Percentiles rank a stretch among this genome's conserved stretches.
Conservation (phyloP, 1,140 invertebrate species). For the Drosophila takahashii region DNA sequence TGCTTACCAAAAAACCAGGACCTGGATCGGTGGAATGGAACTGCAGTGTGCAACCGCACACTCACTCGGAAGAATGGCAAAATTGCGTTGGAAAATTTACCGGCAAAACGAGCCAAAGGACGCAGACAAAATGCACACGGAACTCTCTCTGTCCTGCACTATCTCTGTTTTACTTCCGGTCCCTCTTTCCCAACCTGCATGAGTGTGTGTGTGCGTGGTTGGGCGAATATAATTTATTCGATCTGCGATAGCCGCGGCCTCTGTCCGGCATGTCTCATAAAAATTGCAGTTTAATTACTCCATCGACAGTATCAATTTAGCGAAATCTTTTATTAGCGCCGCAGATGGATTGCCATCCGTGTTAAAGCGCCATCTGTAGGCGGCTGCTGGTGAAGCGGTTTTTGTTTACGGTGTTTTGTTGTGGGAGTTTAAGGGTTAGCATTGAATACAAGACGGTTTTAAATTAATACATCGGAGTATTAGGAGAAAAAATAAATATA, state of each 20-base stretch:
- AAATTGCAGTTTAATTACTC: conserved; percentile 85
- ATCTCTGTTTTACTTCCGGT: conserved; percentile 11
- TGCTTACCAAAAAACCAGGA: conserved; percentile 41
- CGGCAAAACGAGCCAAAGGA: conserved; percentile 52
- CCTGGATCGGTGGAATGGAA: conserved; percentile 9
- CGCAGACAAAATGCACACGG: conserved; percentile 51
- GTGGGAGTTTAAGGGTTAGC: not conserved
- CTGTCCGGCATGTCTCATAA: conserved; percentile 84
- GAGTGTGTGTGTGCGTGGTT: conserved; percentile 36
- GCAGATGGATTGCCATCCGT: conserved; percentile 81
- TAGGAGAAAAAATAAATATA: too few relatives aligned
- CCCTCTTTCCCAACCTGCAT: conserved; percentile 2
- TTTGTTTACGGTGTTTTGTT: conserved; percentile 2
- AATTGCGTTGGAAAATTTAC: conserved; percentile 75
- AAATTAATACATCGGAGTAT: not conserved
- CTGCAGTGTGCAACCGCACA: conserved; percentile 25
- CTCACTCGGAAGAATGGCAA: conserved; percentile 41
- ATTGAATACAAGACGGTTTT: not conserved
- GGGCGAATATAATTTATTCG: conserved; percentile 82
- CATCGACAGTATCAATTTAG: conserved; percentile 84
- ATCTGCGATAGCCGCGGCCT: conserved; percentile 80
- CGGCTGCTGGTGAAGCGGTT: conserved; percentile 56
- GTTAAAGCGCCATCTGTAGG: conserved; percentile 81
- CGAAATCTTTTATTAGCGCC: conserved; percentile 82
- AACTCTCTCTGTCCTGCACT: conserved; percentile 25